A percentile compares a stretch with the other conserved stretches of the same genome.
Conservation (phyloP, 2,888 invertebrate genomes). For the Pandemis heparana region DNA sequence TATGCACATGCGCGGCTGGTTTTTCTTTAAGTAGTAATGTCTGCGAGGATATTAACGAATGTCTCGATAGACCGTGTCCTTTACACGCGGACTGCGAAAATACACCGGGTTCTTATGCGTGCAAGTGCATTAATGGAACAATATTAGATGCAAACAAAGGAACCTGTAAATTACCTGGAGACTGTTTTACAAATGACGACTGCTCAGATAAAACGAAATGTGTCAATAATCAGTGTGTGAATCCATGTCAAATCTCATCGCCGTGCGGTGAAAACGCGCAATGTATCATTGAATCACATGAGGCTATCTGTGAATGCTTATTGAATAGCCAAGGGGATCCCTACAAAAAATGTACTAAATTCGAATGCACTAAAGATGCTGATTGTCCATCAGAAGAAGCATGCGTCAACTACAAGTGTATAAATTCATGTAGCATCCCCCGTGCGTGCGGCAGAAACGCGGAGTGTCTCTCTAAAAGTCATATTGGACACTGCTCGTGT, state of each 20-base stretch:
- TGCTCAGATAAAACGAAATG: slow-evolving; percentile 93
- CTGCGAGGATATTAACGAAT: slow-evolving; percentile 94
- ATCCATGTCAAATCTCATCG: slow-evolving; percentile 89
- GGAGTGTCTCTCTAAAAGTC: slow-evolving; percentile 90
- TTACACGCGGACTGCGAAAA: slow-evolving; percentile 92
- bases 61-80: slow-evolving; percentile 91
- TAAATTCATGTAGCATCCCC: slow-evolving; percentile 92
- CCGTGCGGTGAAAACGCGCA: slow-evolving; percentile 92
- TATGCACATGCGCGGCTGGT: slow-evolving; percentile 91
- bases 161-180: slow-evolving; percentile 93
- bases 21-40: slow-evolving; percentile 88
- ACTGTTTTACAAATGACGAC: slow-evolving; percentile 92
- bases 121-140: slow-evolving; percentile 91
- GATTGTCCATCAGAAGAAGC: slow-evolving; percentile 90
- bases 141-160: slow-evolving; percentile 90
- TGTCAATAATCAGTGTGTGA: slow-evolving; percentile 90
- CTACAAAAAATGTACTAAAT: slow-evolving; percentile 88
- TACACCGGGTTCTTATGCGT: slow-evolving; percentile 91
- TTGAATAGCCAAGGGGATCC: slow-evolving; percentile 91
- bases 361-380: slow-evolving; percentile 92
- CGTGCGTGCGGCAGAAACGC: slow-evolving; percentile 94
- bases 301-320: slow-evolving; percentile 91
- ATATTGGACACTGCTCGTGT: slow-evolving; percentile 94
- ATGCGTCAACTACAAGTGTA: slow-evolving; percentile 92
- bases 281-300: slow-evolving; percentile 89